Conservation (phyloP, 2,888 invertebrate genomes). For the Eristalis tenax region DNA sequence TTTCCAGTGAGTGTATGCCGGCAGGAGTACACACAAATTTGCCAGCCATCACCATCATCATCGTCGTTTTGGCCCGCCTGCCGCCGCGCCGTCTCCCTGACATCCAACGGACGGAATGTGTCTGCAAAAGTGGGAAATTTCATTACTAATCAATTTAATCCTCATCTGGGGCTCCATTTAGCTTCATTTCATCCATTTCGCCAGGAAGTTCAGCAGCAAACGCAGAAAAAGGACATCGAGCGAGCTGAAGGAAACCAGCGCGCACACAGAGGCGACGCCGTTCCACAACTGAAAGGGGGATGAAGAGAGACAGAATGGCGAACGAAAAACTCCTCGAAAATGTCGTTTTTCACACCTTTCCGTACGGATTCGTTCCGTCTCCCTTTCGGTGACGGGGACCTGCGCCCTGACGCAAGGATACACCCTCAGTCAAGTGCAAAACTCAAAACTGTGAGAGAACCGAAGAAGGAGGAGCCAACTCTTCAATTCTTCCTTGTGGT, state of each 20-base stretch:
- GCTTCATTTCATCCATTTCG: conserved; percentile 71
- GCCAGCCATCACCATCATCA: conserved; percentile 46
- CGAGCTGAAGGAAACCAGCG: background rate
- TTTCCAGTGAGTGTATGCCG: conserved; percentile 48
- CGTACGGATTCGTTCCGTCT: conserved; percentile 17
- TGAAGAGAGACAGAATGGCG: background rate
- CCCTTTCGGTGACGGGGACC: conserved; percentile 41
- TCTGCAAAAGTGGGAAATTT: conserved; percentile 73
- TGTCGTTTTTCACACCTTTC: conserved; percentile 68
- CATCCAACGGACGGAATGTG: conserved; percentile 42
- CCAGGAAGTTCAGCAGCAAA: conserved; percentile 54
- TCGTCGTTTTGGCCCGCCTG: background rate
- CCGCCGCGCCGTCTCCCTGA: background rate
- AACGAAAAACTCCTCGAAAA: background rate
- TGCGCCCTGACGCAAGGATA: conserved; percentile 52
- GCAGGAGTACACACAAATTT: conserved; percentile 53
- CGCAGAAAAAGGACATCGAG: conserved; percentile 12
- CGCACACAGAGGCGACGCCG: background rate
- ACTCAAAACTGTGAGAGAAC: conserved; percentile 10
- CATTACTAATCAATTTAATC: conserved; percentile 75
- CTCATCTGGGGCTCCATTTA: conserved; percentile 74
- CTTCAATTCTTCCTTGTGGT: conserved; percentile 56
- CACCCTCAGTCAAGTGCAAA: conserved; percentile 52
- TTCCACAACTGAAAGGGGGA: background rate
- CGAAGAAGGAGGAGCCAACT: conserved; percentile 62